Evolutionary conservation across 2,113 vertebrate genomes (phyloP).

Genomic region (Telmatochromis sp.): DNA sequence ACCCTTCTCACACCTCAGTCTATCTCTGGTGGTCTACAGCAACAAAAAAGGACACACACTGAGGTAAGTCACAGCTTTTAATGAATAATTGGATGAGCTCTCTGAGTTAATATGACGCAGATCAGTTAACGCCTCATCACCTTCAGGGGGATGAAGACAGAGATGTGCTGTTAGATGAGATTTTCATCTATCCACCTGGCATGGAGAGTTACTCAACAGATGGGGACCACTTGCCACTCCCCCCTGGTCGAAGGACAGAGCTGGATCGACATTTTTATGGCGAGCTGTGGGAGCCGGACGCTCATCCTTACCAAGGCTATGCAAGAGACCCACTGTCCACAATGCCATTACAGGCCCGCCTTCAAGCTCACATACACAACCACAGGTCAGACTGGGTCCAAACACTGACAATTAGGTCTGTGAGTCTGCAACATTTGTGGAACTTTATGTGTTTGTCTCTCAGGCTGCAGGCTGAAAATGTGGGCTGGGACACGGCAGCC

Average conservation of each 20-base stretch:
- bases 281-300: constrained; percentile 25
- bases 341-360: constrained; percentile 52
- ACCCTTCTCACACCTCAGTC: not conserved
- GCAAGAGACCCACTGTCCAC: constrained; percentile 20
- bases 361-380: constrained; percentile 68
- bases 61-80: not conserved
- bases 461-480: constrained; percentile 34
- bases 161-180: constrained; percentile 55
- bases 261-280: constrained; percentile 70
- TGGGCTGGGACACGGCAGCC: constrained; percentile 64
- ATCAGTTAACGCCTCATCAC: not conserved
- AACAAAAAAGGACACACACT: not conserved
- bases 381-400: constrained; percentile 17
- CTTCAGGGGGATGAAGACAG: constrained; percentile 24
- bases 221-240: constrained; percentile 75
- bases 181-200: constrained; percentile 59
- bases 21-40: not conserved
- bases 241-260: constrained; percentile 57
- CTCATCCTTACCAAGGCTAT: not conserved
- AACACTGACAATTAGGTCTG: not conserved
- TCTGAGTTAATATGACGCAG: not conserved
- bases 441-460: not conserved
- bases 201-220: constrained; percentile 73
- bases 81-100: not conserved
- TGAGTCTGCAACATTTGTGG: fast-evolving